These are phyloP conservation scores for Zophobas morio DNA, from an alignment of 1,140 invertebrate species.

Conservation along the genomic window DNA sequence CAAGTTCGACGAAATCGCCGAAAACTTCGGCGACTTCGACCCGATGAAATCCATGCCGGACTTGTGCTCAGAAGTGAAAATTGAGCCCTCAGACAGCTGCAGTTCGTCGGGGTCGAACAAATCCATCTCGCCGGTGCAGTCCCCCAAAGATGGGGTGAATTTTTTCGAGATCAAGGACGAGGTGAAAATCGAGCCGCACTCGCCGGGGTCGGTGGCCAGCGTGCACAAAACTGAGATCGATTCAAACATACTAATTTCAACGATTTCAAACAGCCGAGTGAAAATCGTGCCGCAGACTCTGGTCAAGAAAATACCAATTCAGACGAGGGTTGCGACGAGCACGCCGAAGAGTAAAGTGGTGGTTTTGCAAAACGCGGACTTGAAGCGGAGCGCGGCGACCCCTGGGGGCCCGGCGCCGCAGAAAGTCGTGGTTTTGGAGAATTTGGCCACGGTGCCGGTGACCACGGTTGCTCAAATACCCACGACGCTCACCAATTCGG, in stretches of 20 bases:
- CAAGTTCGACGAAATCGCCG: conserved; percentile 47
- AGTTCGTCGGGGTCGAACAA: conserved; percentile 44
- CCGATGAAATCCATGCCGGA: conserved; percentile 54
- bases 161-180: conserved; percentile 56
- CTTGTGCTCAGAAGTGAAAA: conserved; percentile 55
- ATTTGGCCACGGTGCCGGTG: conserved; percentile 52
- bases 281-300: conserved; percentile 45
- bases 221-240: conserved; percentile 18
- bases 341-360: conserved; percentile 55
- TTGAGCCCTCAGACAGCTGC: conserved; percentile 45
- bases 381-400: conserved; percentile 31
- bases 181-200: conserved; percentile 53
- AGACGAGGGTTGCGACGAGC: conserved; percentile 53
- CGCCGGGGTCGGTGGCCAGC: background rate
- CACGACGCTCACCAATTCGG: conserved; percentile 29
- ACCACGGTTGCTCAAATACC: conserved; percentile 47
- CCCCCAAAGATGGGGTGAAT: conserved; percentile 26
- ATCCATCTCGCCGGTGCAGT: conserved; percentile 26
- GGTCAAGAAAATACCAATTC: conserved; percentile 54
- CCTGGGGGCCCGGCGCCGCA: background rate
- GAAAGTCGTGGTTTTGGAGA: conserved; percentile 61
- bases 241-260: conserved; percentile 42
- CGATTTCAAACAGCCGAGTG: background rate
- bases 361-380: conserved; percentile 54
- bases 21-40: conserved; percentile 56